phyloP scores from a whole-genome alignment of 2,888 invertebrate species.

The Ectemnius lituratus region DNA sequence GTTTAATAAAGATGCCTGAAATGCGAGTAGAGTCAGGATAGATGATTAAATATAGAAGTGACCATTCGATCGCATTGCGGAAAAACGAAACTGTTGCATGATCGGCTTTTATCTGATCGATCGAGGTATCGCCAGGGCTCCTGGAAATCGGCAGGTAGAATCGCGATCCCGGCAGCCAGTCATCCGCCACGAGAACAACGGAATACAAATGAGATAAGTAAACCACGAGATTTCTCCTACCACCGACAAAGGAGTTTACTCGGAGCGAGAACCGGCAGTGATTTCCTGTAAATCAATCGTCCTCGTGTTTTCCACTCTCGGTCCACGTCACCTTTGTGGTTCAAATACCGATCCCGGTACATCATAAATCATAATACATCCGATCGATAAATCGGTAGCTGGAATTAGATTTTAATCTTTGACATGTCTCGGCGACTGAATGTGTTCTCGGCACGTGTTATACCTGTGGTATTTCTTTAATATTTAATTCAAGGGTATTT shows the following conservation, averaged over 20 bases:
- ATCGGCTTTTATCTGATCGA: constrained; percentile 28
- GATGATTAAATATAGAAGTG: background rate
- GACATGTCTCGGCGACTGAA: no score
- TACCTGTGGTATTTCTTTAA: background rate
- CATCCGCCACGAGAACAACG: constrained; percentile 20
- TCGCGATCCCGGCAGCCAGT: background rate
- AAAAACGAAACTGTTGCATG: constrained; percentile 1
- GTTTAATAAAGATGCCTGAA: no score
- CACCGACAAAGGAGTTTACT: background rate
- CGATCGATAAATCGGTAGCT: no score
- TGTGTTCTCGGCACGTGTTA: background rate
- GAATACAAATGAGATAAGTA: constrained; percentile 1
- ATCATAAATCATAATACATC: no score
- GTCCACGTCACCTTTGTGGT: no score
- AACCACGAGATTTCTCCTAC: constrained; percentile 4
- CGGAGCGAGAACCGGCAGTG: background rate
- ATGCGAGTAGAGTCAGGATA: background rate
- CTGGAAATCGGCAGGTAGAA: constrained; percentile 40
- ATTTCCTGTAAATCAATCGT: constrained; percentile 26
- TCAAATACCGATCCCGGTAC: no score
- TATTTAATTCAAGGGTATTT: background rate
- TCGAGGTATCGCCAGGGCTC: constrained; percentile 45
- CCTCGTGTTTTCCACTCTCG: background rate
- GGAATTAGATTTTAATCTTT: no score
- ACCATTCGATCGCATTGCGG: background rate